phyloP scores from a whole-genome alignment of 2,888 invertebrate species.

The Nasonia oneida region DNA sequence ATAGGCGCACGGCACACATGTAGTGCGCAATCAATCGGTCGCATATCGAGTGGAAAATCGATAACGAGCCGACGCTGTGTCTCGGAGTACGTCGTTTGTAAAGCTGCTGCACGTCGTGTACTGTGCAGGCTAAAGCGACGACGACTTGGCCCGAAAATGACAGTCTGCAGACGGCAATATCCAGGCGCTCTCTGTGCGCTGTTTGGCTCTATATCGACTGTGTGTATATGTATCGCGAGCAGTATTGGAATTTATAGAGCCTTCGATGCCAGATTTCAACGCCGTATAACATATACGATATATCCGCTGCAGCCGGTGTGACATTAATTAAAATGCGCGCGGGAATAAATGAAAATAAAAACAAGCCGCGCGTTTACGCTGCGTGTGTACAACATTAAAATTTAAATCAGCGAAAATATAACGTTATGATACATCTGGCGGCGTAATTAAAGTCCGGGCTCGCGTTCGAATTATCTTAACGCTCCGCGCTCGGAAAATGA shows the following conservation, averaged over 20 bases:
- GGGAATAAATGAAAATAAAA: not conserved
- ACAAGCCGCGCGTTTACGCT: not conserved
- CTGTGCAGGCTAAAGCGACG: not conserved
- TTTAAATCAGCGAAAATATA: not conserved
- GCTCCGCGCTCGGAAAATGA: not conserved
- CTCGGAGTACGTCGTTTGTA: conserved; percentile 15
- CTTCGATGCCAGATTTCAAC: not conserved
- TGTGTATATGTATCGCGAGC: not conserved
- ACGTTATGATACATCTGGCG: not conserved
- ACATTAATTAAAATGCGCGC: not conserved
- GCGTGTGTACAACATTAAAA: not conserved
- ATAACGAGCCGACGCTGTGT: conserved; percentile 44
- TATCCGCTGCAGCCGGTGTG: not conserved
- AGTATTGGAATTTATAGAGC: not conserved
- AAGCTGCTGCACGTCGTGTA: conserved; percentile 10
- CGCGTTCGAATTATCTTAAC: conserved; percentile 7
- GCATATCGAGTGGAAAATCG: conserved; percentile 55
- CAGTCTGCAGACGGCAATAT: conserved; percentile 57
- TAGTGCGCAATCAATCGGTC: conserved; percentile 60
- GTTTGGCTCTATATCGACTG: not conserved
- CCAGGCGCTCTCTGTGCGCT: not conserved
- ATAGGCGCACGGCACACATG: not conserved
- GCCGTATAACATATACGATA: not conserved
- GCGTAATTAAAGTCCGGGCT: not conserved
- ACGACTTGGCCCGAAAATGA: conserved; percentile 51